Evolutionary conservation across 2,888 invertebrate genomes (phyloP), one percentile per base, ranked within the genome.

Genomic region (Serrognathus titanus): DNA sequence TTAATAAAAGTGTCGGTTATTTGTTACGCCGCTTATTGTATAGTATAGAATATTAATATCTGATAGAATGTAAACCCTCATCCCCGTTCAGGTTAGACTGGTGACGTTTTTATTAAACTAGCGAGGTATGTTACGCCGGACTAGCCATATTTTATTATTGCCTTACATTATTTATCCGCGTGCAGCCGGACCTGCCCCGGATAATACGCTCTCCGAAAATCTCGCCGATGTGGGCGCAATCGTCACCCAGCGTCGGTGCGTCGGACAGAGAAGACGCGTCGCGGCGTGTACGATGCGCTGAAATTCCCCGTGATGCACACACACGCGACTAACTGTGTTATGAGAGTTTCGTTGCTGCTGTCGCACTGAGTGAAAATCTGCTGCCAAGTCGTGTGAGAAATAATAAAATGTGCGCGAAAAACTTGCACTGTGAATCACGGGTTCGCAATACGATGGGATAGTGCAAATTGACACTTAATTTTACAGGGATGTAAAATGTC

Each of bases 141-240:
- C 64, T 55, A 60, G 67, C 66, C 63, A 69, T 70, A 72, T 73
- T 73, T 73, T 74, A 74, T 74, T 74, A 74, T 74, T 72, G 73
- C 74, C 71, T 72, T 73, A 73, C 72, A 74, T 74, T 73, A 74
- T 74, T 73, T 72, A 73, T 73, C 70, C 69, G 65, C 66, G 61
- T 61, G 66, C 63, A 61, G 63, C 66, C 65, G 66, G 66, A 66
- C 66, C 64, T 65, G 63, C 63, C 63, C 63, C 64, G 64, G n/a
- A 67, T 66, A 64, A 64, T 61, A 59, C 61, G 55, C 60, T 38
- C 38, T 5, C 46, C 49, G 46, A 54, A 47, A 16, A 20, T 43
- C 9, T 43, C 12, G 43, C 16, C 43, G 9, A 16, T 16, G 43
- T 43, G 9, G 16, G 13, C 9, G 4, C 24, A 6, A 11, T 4